phyloP scores from a whole-genome alignment of 2,797 vertebrate genomes.

The Poeciliopsis presidionis region DNA sequence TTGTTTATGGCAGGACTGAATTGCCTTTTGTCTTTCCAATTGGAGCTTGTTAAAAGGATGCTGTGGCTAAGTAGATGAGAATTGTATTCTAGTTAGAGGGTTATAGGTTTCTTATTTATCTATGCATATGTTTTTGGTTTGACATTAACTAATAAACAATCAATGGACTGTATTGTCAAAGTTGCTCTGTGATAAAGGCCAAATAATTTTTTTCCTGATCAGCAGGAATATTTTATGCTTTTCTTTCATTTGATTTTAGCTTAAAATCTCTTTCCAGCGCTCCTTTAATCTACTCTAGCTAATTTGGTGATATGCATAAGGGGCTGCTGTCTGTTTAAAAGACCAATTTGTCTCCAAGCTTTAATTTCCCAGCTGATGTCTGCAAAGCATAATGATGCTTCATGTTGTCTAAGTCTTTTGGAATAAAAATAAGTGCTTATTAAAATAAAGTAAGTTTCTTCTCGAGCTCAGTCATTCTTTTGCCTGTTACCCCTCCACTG shows the following conservation, averaged over 20 bases:
- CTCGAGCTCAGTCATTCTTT: not conserved
- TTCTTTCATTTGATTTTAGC: not conserved
- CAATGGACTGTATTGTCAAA: not conserved
- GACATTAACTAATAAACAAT: not conserved
- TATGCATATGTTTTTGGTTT: too few species aligned
- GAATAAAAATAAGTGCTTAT: not conserved
- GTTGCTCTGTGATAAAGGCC: not conserved
- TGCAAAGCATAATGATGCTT: not conserved
- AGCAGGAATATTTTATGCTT: not conserved
- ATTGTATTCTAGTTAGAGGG: not conserved
- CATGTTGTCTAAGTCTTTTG: not conserved
- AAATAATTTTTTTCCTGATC: not conserved
- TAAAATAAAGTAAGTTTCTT: not conserved
- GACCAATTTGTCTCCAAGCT: not conserved
- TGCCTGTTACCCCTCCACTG: not conserved
- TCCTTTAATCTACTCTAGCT: not conserved
- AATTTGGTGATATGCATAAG: not conserved
- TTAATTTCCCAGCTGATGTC: not conserved
- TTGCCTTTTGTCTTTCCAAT: conserved; percentile 28
- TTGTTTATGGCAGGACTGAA: conserved; percentile 24
- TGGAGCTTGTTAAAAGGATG: not conserved
- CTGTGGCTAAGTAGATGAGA: not conserved
- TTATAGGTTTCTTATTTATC: not conserved
- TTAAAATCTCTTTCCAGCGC: not conserved
- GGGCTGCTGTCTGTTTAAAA: not conserved